Evolutionary conservation across 2,797 vertebrate genomes (phyloP).

Genomic region (Sandelia bainsii): DNA sequence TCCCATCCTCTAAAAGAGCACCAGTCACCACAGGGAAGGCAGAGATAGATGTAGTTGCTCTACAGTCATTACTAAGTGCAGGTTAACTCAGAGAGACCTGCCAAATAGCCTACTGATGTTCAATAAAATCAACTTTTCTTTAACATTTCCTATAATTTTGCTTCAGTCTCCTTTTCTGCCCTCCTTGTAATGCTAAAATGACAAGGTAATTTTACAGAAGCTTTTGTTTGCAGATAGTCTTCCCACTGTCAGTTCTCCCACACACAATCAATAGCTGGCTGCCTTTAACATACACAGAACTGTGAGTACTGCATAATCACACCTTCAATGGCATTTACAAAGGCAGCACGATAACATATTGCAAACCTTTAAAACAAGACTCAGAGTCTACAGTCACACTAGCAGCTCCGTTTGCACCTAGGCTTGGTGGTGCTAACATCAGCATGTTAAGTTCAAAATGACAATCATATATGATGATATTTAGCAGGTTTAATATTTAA

Average conservation of each 20-base stretch:
- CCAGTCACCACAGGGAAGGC: constrained; percentile 49
- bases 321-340: constrained; percentile 29
- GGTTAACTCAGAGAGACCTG: constrained; percentile 48
- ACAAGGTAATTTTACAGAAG: constrained; percentile 42
- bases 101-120: constrained; percentile 41
- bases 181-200: constrained; percentile 52
- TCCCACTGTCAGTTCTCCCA: constrained; percentile 21
- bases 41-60: constrained; percentile 64
- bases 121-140: constrained; percentile 47
- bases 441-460: no score
- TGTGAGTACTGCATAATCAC: constrained; percentile 20
- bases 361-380: constrained; percentile 20
- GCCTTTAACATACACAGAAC: constrained; percentile 26
- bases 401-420: neutral
- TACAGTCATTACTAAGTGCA: constrained; percentile 55
- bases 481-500: neutral
- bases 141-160: constrained; percentile 44
- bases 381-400: neutral
- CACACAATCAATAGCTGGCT: constrained; percentile 54
- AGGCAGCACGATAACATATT: constrained; percentile 11
- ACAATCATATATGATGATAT: no score
- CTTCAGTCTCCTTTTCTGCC: constrained; percentile 24
- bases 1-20: constrained; percentile 45
- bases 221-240: constrained; percentile 54
- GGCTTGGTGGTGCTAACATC: neutral